Percentiles rank a stretch among this genome's conserved stretches.
These are phyloP conservation scores for Sebastes fasciatus DNA, from an alignment of 2,113 vertebrate species.

Conservation along the genomic window DNA sequence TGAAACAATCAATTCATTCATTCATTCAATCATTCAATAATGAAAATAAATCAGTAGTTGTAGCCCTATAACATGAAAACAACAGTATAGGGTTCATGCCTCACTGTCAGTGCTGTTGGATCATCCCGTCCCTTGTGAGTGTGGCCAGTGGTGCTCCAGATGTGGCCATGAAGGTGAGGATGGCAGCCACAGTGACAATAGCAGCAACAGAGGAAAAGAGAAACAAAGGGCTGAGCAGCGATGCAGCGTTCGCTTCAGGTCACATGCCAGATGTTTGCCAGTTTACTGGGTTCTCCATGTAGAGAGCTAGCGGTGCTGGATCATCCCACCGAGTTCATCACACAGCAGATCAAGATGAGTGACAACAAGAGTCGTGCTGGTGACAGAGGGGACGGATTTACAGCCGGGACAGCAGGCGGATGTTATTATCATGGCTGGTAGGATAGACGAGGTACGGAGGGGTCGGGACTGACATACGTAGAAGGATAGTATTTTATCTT, in stretches of 20 bases:
- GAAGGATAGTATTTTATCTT: not conserved
- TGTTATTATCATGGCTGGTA: slow-evolving; percentile 45
- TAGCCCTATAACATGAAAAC: not conserved
- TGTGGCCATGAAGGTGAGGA: slow-evolving; percentile 8
- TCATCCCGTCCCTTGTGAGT: not conserved
- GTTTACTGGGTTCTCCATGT: slow-evolving; percentile 9
- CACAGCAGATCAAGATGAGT: slow-evolving; percentile 66
- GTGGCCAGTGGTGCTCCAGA: slow-evolving; percentile 5
- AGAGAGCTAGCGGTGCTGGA: slow-evolving; percentile 32
- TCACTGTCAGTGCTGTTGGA: not conserved
- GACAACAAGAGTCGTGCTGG: slow-evolving; percentile 54
- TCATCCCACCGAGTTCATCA: slow-evolving; percentile 60
- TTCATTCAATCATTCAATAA: not conserved
- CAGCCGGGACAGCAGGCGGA: slow-evolving; percentile 42
- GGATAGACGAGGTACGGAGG: not conserved
- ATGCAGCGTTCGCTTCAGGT: slow-evolving; percentile 31
- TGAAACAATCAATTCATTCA: not conserved
- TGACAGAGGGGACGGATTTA: slow-evolving; percentile 59
- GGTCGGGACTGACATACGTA: not conserved
- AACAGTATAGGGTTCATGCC: not conserved
- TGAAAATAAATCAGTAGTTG: not conserved
- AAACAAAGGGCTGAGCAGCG: slow-evolving; percentile 33
- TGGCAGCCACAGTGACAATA: not conserved
- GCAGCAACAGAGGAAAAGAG: slow-evolving; percentile 2
- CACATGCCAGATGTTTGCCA: slow-evolving; percentile 31